phyloP scores from a whole-genome alignment of 2,797 vertebrate species.

The Trematocara caparti region DNA sequence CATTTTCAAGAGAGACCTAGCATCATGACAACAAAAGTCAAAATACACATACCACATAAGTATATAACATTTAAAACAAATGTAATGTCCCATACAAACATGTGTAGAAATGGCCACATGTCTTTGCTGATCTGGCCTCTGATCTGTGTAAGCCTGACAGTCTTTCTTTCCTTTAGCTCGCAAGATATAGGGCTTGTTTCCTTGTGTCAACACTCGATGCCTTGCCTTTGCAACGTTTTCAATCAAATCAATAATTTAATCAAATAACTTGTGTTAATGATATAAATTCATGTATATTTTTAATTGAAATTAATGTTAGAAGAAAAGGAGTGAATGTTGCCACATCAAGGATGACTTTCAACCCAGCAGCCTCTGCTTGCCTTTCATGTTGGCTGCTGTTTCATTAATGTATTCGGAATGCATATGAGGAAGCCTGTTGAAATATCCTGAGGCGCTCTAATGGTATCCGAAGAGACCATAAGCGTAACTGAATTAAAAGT shows the following conservation, averaged over 20 bases:
- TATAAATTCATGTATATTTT: neutral
- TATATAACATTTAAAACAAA: too few relatives aligned
- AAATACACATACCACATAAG: too few relatives aligned
- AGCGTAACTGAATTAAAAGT: slow-evolving; percentile 13
- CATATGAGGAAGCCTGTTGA: neutral
- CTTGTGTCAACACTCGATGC: neutral
- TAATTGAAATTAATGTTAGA: neutral
- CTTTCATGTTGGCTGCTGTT: slow-evolving; percentile 17
- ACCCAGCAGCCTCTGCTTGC: neutral
- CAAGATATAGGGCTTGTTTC: neutral
- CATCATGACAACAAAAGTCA: too few relatives aligned
- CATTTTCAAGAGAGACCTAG: too few relatives aligned
- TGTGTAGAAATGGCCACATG: too few relatives aligned
- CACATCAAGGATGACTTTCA: slow-evolving; percentile 21
- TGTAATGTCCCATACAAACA: too few relatives aligned
- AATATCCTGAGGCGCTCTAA: neutral
- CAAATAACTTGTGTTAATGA: neutral
- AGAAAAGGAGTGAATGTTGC: neutral
- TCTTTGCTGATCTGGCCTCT: neutral
- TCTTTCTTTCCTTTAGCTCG: neutral
- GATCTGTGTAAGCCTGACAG: neutral
- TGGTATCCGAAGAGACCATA: slow-evolving; percentile 14
- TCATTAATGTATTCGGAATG: slow-evolving; percentile 10
- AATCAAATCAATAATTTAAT: neutral
- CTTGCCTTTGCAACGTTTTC: neutral